Base-by-base conservation (phyloP, 2,113 vertebrate species). In the Elephantulus edwardii region DNA sequence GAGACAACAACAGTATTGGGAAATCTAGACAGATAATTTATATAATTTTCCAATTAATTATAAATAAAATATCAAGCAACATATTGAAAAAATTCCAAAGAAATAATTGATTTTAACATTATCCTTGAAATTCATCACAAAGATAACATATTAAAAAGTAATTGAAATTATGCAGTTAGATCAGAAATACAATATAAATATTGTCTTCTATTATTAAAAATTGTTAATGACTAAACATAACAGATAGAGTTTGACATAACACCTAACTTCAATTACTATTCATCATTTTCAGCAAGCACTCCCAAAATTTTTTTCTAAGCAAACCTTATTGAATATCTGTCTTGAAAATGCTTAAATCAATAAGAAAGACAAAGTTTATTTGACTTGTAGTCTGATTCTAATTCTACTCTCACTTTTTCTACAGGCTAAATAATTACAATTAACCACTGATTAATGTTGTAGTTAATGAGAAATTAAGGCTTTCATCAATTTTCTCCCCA, bases 321-420 rank as follows among this genome's bases (percentile, higher is more conserved):
- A 97, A 97, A 97, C 83, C 8, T 6, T 97, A 98, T 97, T 96
- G 97, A 98, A 94, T 68, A 97, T 88, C 96, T 97, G 97, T 97
- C 97, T 97, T 95, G 96, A 96, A 97, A 97, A 96, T 96, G 95
- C 93, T 97, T 96, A 95, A 97, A 97, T 98, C 97, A 96, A 98
- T 98, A 96, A 75, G 74, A 95, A 97, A 97, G 91, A 87, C 94
- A 97, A 97, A 97, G 96, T 97, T 97, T 97, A 97, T 97, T 95
- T 98, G 97, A 97, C 96, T 97, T 96, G 95, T 90, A 97, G 95
- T 97, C 96, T 96, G 95, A 97, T 93, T 95, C 95, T 97, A 97
- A 97, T 97, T 97, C 95, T 88, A 96, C 95, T 96, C 95, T 92
- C 93, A 96, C 89, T 96, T 96, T 97, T 97, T 97, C 97, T 94